Conservation (phyloP, 2,113 vertebrate genomes). For the Alaudala cheleensis region DNA sequence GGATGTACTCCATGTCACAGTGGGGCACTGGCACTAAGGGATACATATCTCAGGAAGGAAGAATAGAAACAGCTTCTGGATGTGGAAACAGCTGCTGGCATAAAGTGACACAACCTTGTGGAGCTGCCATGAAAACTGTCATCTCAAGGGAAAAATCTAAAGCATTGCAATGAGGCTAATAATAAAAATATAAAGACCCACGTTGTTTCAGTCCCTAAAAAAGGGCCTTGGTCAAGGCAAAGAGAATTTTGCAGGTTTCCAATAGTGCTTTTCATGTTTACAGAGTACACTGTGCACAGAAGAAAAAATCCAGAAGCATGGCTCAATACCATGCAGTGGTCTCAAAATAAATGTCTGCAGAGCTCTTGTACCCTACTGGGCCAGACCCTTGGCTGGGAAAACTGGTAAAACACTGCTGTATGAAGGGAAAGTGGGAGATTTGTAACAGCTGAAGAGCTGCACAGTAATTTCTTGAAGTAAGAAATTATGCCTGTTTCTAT, state of each 20-base stretch:
- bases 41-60: neutral
- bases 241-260: neutral
- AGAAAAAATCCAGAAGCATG: neutral
- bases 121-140: neutral
- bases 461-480: neutral
- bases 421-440: neutral
- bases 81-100: neutral
- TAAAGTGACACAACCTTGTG: neutral
- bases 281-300: neutral
- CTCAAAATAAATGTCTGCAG: neutral
- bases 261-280: neutral
- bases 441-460: neutral
- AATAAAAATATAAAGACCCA: conserved; percentile 26
- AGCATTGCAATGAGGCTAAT: neutral
- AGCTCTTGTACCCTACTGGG: neutral
- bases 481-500: neutral
- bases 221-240: neutral
- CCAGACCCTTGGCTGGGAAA: neutral
- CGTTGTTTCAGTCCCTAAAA: neutral
- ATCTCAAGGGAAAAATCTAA: conserved; percentile 23
- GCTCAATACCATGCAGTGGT: neutral
- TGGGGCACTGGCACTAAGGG: neutral
- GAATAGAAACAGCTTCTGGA: neutral
- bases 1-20: neutral
- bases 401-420: neutral